Evolutionary conservation across 2,797 vertebrate species (phyloP), one percentile per base, ranked within the genome.

Genomic region (Cryptoblepharus egeriae): DNA sequence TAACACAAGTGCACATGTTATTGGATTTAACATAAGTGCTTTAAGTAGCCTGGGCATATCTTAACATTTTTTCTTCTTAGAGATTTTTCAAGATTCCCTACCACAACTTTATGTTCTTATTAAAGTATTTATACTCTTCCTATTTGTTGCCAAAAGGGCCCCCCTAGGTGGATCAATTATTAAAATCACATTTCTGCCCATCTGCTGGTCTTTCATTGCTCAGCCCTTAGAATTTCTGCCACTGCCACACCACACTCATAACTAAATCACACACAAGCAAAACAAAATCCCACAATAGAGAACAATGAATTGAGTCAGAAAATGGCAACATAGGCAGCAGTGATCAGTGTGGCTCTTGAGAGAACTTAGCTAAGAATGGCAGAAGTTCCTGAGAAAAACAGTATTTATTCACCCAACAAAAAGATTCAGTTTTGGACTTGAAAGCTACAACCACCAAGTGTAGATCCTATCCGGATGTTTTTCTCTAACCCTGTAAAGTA

Each of bases 291-390:
- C 49, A 64, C n/a, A 18, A 30, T 63, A 11, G 42, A 71, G n/a
- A n/a, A n/a, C 9, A 52, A n/a, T 28, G 18, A 84, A 72, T 42
- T 32, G 70, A 89, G 87, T 85, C 49, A 10, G 28, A 89, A 35
- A 86, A 85, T 79, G 67, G 45, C 22, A 82, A 80, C 45, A 5
- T 52, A 86, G 80, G 73, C 52, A 8, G 8, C 28, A 39, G 35
- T 24, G 12, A 52, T 4, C 45, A 64, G 12, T 64, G 58, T 80
- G 87, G 68, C 2, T 82, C 2, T 1, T 49, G 0, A 0, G 87
- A 87, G 77, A 79, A 64, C 20, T 77, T 83, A 82, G 1, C 20
- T 61, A 85, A 79, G 69, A 63, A 83, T 16, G 28, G 68, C 1
- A 83, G 5, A 65, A 89, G 37, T 30, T 72, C 74, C 77, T 76